Evolutionary conservation across 1,140 invertebrate species (phyloP).

Genomic region (Megathymus violae): DNA sequence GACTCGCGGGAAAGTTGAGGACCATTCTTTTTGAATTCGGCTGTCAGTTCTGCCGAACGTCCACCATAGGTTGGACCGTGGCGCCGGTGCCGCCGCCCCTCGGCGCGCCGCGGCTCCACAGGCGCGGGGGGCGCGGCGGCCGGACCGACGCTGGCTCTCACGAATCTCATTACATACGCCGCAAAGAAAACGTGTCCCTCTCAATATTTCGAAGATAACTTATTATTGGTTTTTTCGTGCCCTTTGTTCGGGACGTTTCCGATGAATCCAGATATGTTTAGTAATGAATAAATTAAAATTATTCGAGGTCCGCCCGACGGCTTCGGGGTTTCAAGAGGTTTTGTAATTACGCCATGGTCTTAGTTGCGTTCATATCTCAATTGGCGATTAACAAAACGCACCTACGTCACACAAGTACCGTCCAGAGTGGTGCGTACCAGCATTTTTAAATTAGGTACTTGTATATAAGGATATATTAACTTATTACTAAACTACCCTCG

Average conservation of each 20-base stretch:
- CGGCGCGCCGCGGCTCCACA: no score
- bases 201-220: constrained; percentile 60
- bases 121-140: constrained; percentile 1
- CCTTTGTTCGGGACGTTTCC: constrained; percentile 42
- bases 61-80: constrained; percentile 43
- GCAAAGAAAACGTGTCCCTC: constrained; percentile 59
- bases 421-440: no score
- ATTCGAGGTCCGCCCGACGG: not conserved
- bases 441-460: no score
- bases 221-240: constrained; percentile 51
- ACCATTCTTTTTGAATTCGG: constrained; percentile 62
- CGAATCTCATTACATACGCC: constrained; percentile 56
- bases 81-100: not conserved
- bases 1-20: constrained; percentile 48
- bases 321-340: not conserved
- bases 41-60: constrained; percentile 51
- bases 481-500: no score
- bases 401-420: no score
- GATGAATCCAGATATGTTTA: constrained; percentile 41
- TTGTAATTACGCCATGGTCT: not conserved
- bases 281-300: constrained; percentile 44
- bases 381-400: no score
- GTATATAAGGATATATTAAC: no score
- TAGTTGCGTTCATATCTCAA: no score
- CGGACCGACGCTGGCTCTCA: constrained; percentile 39